Conservation (phyloP, 64 coral and sea anemone genomes). For the Dendronephthya gigantea region DNA sequence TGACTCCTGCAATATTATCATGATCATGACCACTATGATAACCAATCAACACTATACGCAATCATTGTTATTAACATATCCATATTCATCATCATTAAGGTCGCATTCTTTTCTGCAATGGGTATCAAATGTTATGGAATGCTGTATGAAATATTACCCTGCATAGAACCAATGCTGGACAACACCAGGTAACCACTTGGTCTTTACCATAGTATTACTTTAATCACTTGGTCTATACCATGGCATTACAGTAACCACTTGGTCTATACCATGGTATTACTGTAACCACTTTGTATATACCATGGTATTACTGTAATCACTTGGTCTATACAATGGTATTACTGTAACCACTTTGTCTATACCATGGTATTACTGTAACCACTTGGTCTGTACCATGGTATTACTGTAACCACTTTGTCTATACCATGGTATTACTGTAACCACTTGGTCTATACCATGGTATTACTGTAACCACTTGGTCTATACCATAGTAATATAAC, state of each 20-base stretch:
- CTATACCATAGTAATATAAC: no score
- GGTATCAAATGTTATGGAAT: neutral
- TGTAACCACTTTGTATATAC: neutral
- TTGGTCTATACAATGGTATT: no score
- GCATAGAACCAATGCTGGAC: neutral
- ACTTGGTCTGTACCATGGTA: no score
- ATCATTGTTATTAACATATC: neutral
- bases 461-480: no score
- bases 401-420: no score
- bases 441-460: no score
- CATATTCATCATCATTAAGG: neutral
- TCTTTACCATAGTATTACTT: neutral
- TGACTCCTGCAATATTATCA: neutral
- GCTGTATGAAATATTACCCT: neutral
- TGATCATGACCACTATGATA: neutral
- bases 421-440: no score
- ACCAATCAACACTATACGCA: neutral
- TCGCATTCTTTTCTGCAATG: neutral
- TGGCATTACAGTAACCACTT: no score
- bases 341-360: no score
- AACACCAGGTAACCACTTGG: neutral
- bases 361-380: no score
- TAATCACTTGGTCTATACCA: no score
- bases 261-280: no score
- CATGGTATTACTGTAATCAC: neutral